phyloP scores from a whole-genome alignment of 1,140 invertebrate species.

The Hycleus cichorii region DNA sequence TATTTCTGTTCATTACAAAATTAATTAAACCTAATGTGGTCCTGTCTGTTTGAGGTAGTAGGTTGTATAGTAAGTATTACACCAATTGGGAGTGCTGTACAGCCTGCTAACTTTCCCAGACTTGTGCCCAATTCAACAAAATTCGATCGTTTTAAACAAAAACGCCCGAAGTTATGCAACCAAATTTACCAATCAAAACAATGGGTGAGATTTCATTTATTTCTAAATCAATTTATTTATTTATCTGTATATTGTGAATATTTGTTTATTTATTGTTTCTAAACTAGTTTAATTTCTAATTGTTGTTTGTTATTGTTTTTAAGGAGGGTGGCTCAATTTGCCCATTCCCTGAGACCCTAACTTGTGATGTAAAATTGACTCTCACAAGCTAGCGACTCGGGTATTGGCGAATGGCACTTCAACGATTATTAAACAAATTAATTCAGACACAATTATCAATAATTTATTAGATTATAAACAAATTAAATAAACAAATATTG shows the following conservation, averaged over 20 bases:
- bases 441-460: too few species aligned
- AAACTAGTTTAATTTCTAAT: not conserved
- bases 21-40: not conserved
- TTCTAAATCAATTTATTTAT: not conserved
- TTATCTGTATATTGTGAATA: not conserved
- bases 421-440: not conserved
- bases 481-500: too few species aligned
- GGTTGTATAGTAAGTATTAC: conserved; percentile 71
- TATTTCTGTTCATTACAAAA: not conserved
- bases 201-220: not conserved
- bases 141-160: too few species aligned
- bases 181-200: not conserved
- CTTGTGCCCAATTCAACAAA: conserved; percentile 27
- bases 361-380: conserved; percentile 59
- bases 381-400: conserved; percentile 67
- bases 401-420: conserved; percentile 50
- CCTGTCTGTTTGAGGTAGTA: conserved; percentile 60
- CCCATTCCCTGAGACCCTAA: conserved; percentile 71
- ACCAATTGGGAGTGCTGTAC: conserved; percentile 61
- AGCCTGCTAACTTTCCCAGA: conserved; percentile 68
- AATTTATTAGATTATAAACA: too few species aligned
- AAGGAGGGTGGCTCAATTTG: conserved; percentile 39
- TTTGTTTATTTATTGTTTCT: not conserved
- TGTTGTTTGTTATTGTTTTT: conserved; percentile 34
- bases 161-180: conserved; percentile 3